Percentiles rank a stretch among this genome's conserved stretches.
Conservation (phyloP, 2,797 vertebrate genomes). For the Synanceia verrucosa region DNA sequence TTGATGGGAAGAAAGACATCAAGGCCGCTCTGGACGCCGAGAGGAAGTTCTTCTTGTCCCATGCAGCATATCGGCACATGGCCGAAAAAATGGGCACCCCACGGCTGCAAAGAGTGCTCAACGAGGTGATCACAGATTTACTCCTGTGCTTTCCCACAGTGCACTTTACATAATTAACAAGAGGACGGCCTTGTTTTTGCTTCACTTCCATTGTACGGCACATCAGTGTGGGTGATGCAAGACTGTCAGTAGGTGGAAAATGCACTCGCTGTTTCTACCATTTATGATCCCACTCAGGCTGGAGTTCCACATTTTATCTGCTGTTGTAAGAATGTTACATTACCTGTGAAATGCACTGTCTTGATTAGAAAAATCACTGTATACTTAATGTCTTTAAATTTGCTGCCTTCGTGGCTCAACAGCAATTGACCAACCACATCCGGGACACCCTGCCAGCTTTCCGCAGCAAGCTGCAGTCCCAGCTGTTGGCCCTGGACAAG, state of each 20-base stretch:
- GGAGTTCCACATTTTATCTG: slow-evolving; percentile 5
- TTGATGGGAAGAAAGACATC: slow-evolving; percentile 91
- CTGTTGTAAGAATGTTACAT: background rate
- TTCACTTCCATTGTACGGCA: slow-evolving; percentile 13
- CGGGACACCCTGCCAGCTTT: slow-evolving; percentile 93
- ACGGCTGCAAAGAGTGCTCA: slow-evolving; percentile 87
- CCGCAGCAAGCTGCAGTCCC: slow-evolving; percentile 93
- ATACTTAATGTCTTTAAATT: slow-evolving; percentile 2
- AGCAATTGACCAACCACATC: slow-evolving; percentile 98
- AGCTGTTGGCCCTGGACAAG: slow-evolving; percentile 93
- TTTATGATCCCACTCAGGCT: slow-evolving; percentile 12
- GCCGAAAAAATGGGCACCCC: slow-evolving; percentile 90
- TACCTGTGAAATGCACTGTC: background rate
- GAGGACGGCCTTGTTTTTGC: slow-evolving; percentile 19
- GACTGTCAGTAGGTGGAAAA: slow-evolving; percentile 37
- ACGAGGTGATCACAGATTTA: slow-evolving; percentile 83
- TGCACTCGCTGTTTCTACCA: slow-evolving; percentile 11
- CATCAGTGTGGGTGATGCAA: slow-evolving; percentile 35
- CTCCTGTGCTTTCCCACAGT: slow-evolving; percentile 19
- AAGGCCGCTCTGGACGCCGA: slow-evolving; percentile 87
- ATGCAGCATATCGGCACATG: slow-evolving; percentile 87
- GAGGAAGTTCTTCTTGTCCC: slow-evolving; percentile 90
- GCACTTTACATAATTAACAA: slow-evolving; percentile 67
- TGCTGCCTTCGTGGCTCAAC: slow-evolving; percentile 47
- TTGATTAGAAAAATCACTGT: background rate